These are phyloP conservation scores for Polyergus mexicanus DNA, from an alignment of 1,140 invertebrate genomes.

Conservation along the genomic window DNA sequence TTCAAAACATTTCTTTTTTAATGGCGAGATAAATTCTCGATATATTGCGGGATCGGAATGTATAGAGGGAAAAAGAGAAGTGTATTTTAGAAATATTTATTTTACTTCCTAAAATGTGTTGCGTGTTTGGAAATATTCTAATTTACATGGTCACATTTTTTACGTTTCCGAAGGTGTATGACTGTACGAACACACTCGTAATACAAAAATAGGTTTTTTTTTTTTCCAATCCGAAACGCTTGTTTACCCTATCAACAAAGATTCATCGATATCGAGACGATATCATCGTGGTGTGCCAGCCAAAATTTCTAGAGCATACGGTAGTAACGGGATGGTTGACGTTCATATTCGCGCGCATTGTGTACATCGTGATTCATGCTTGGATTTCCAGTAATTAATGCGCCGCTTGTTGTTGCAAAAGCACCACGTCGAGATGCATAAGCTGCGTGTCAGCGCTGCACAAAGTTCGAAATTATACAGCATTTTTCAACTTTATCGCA, in stretches of 20 bases:
- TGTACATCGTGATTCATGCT: slow-evolving; percentile 40
- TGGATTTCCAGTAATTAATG: slow-evolving; percentile 58
- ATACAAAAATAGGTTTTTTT: too few species aligned
- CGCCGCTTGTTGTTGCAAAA: not conserved
- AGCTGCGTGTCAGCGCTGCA: not conserved
- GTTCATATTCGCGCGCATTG: slow-evolving; percentile 36
- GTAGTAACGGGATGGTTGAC: slow-evolving; percentile 33
- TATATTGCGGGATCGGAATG: not conserved
- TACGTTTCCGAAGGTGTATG: not conserved
- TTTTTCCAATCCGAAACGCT: not conserved
- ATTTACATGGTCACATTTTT: slow-evolving; percentile 34
- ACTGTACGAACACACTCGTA: not conserved
- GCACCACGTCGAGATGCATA: not conserved
- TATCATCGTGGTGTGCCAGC: slow-evolving; percentile 8
- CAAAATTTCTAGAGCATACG: slow-evolving; percentile 40
- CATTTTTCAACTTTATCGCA: too few species aligned
- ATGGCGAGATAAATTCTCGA: not conserved
- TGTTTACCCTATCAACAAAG: not conserved
- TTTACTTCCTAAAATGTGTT: not conserved
- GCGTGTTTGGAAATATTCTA: not conserved
- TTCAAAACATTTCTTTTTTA: not conserved
- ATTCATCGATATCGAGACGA: slow-evolving; percentile 40
- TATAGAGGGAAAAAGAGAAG: too few species aligned
- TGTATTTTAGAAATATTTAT: slow-evolving; percentile 14
- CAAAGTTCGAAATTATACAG: not conserved